Evolutionary conservation across 2,113 vertebrate genomes (phyloP).

Genomic region (Etia nguti): DNA sequence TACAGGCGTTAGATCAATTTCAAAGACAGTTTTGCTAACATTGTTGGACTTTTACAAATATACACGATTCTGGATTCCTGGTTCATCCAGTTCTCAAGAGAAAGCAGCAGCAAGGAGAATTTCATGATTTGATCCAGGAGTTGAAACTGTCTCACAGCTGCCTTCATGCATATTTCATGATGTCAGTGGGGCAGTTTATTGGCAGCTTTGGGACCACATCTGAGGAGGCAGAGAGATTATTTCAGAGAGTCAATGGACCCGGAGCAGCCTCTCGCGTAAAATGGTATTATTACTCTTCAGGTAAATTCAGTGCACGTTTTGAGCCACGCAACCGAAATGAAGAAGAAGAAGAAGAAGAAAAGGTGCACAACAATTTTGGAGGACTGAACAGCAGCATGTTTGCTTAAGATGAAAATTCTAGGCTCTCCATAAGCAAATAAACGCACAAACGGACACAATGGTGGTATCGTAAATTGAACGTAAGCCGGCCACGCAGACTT

Average conservation of each 20-base stretch:
- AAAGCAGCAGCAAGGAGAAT: background rate
- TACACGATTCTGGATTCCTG: background rate
- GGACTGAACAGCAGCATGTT: background rate
- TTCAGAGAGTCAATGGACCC: background rate
- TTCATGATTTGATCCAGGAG: background rate
- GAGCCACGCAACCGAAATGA: background rate
- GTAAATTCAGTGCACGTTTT: background rate
- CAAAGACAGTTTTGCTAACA: background rate
- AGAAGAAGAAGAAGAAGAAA: background rate
- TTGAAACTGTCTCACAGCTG: background rate
- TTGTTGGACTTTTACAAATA: background rate
- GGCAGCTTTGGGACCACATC: background rate
- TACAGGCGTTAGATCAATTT: background rate
- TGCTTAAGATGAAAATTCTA: background rate
- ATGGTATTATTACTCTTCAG: background rate
- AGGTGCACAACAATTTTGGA: background rate
- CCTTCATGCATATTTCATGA: background rate
- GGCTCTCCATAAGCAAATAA: background rate
- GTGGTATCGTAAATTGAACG: rapidly evolving
- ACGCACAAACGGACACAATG: background rate
- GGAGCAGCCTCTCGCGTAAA: background rate
- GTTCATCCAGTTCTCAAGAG: background rate
- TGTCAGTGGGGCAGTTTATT: background rate
- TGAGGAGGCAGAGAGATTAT: background rate
- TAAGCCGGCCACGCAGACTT: background rate